Conservation (phyloP, 2,888 invertebrate genomes). For the Ichneumon xanthorius region DNA sequence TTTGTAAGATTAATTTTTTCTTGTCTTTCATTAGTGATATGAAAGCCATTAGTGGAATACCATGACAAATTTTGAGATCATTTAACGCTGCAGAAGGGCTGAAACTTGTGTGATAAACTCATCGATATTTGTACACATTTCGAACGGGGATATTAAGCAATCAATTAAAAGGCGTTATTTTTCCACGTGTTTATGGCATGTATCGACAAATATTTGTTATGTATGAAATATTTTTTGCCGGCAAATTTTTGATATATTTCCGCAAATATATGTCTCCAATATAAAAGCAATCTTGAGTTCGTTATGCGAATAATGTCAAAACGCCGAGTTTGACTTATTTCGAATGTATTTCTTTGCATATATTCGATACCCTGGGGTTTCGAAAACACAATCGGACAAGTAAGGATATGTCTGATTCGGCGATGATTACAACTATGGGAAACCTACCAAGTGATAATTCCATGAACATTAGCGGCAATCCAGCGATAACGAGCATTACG, state of each 20-base stretch:
- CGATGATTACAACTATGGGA: not conserved
- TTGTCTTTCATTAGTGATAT: not conserved
- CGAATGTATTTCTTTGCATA: too few species aligned
- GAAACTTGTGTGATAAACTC: not conserved
- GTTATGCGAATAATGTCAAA: too few species aligned
- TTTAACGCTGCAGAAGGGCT: not conserved
- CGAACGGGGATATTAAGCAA: not conserved
- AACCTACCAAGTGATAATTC: constrained; percentile 90
- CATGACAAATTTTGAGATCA: not conserved
- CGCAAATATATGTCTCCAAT: too few species aligned
- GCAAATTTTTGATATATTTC: too few species aligned
- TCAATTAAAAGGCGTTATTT: not conserved
- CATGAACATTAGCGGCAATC: constrained; percentile 93
- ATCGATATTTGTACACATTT: not conserved
- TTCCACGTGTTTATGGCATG: not conserved
- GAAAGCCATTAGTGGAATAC: constrained; percentile 4
- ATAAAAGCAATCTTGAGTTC: too few species aligned
- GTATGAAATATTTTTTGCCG: too few species aligned
- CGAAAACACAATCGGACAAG: too few species aligned
- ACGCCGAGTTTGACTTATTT: too few species aligned
- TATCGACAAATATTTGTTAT: not conserved
- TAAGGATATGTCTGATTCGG: not conserved
- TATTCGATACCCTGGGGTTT: too few species aligned
- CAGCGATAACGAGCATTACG: constrained; percentile 92
- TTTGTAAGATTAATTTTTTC: not conserved